phyloP scores from a whole-genome alignment of 2,113 vertebrate species.

The Cephalopterus ornatus region DNA sequence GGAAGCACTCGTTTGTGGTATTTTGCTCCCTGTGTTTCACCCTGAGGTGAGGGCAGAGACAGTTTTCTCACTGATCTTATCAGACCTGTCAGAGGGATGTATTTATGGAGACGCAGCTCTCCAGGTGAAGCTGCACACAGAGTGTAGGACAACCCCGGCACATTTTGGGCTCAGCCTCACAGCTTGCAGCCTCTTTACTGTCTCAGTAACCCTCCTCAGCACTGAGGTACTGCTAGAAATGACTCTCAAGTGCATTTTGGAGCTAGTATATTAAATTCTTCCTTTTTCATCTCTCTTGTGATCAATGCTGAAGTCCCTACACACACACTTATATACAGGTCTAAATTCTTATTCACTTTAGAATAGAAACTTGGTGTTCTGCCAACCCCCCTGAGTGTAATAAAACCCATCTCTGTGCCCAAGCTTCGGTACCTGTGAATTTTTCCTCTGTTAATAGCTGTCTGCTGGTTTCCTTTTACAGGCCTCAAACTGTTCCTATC shows the following conservation, averaged over 20 bases:
- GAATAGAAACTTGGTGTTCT: conserved; percentile 20
- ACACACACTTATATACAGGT: background rate
- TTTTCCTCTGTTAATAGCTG: conserved; percentile 43
- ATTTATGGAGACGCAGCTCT: background rate
- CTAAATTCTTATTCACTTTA: background rate
- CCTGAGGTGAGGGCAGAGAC: background rate
- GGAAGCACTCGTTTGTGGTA: background rate
- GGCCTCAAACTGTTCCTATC: background rate
- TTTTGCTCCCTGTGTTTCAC: background rate
- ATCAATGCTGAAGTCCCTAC: background rate
- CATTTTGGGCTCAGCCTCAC: background rate
- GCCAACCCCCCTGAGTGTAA: conserved; percentile 7
- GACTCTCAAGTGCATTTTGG: background rate
- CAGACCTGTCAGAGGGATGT: background rate
- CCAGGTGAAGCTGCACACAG: background rate
- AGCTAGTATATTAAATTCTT: background rate
- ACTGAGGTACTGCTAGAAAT: accelerated
- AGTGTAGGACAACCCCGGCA: background rate
- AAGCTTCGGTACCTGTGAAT: conserved; percentile 16
- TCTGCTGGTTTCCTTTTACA: conserved; percentile 53
- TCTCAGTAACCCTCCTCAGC: background rate
- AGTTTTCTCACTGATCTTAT: background rate
- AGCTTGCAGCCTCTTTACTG: background rate
- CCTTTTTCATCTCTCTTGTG: background rate
- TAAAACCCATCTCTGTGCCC: background rate